These are phyloP conservation scores for Pelagia noctiluca DNA, from an alignment of 30 jellyfish, hydroid and myxozoan genomes.

Conservation along the genomic window DNA sequence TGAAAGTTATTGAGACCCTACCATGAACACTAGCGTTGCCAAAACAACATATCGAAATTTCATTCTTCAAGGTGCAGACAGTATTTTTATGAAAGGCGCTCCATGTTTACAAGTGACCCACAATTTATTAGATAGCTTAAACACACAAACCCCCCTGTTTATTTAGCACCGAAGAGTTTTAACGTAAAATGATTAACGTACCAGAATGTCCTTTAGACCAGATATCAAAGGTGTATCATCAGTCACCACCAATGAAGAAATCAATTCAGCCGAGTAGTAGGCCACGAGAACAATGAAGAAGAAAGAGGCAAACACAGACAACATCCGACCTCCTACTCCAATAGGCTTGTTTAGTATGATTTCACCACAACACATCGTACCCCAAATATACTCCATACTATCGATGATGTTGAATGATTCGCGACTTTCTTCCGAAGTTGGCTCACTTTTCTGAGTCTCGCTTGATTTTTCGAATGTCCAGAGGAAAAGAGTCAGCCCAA, in stretches of 20 bases:
- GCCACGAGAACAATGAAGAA: slow-evolving; percentile 1
- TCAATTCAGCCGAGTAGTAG: slow-evolving; percentile 23
- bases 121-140: no score
- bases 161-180: no score
- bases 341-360: slow-evolving; percentile 23
- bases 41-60: no score
- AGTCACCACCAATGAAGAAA: slow-evolving; percentile 16
- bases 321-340: slow-evolving; percentile 7
- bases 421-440: not conserved
- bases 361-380: slow-evolving; percentile 38
- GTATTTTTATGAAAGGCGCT: no score
- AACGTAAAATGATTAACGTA: no score
- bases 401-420: slow-evolving; percentile 17
- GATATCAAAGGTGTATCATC: slow-evolving; percentile 26
- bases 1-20: no score
- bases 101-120: no score
- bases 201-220: slow-evolving; percentile 27
- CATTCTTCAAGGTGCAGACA: no score
- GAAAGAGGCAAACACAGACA: not conserved
- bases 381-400: slow-evolving; percentile 51
- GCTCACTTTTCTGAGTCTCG: not conserved
- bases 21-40: no score
- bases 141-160: no score
- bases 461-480: slow-evolving; percentile 36
- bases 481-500: not conserved